phyloP scores from a whole-genome alignment of 2,888 invertebrate genomes.

The Xestia xanthographa region DNA sequence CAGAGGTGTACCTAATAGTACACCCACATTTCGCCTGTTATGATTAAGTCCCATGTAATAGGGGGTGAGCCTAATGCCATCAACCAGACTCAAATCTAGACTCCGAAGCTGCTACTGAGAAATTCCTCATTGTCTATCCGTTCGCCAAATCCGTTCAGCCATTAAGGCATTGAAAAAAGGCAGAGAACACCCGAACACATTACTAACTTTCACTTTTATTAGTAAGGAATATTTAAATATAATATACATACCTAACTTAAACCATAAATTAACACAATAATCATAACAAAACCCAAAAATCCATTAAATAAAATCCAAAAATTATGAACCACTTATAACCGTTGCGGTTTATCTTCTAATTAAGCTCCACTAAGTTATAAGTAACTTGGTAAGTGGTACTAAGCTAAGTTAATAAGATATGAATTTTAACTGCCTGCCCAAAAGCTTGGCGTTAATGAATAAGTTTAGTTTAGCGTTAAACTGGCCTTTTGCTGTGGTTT shows the following conservation, averaged over 20 bases:
- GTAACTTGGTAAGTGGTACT: slow-evolving; percentile 72
- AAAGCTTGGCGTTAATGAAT: slow-evolving; percentile 71
- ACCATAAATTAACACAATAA: slow-evolving; percentile 2
- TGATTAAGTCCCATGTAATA: no score
- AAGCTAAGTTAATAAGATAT: slow-evolving; percentile 75
- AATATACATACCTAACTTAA: neutral
- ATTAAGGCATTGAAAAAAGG: no score
- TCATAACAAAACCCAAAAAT: slow-evolving; percentile 17
- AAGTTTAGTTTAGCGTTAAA: slow-evolving; percentile 65
- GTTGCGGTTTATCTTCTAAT: slow-evolving; percentile 65
- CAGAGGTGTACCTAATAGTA: no score
- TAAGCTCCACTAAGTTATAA: slow-evolving; percentile 72
- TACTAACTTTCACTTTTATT: no score
- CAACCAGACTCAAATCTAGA: no score
- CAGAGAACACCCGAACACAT: no score
- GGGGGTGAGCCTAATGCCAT: no score
- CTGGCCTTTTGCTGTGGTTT: slow-evolving; percentile 47
- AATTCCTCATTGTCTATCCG: no score
- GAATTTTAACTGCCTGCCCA: slow-evolving; percentile 73
- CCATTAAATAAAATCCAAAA: slow-evolving; percentile 40
- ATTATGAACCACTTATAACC: slow-evolving; percentile 55
- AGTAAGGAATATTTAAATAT: no score
- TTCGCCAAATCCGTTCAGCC: no score
- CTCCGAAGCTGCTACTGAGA: no score
- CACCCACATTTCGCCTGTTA: no score